phyloP scores from a whole-genome alignment of 2,888 invertebrate species.

The Tetanocera ferruginea region DNA sequence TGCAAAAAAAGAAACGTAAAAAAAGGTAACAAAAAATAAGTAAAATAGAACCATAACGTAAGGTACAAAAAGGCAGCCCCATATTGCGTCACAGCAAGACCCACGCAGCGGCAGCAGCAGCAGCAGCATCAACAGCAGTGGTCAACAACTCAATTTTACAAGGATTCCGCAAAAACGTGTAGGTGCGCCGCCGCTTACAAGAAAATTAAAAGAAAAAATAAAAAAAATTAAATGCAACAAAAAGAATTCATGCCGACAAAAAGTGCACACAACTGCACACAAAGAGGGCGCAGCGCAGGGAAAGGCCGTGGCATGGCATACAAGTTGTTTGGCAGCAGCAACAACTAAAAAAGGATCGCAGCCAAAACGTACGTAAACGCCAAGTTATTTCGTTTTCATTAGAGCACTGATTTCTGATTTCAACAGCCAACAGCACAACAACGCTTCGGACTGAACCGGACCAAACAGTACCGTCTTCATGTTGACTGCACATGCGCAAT shows the following conservation, averaged over 20 bases:
- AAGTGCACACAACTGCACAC: not conserved
- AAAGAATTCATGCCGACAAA: not conserved
- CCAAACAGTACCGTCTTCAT: not conserved
- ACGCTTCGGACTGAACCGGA: too few species aligned
- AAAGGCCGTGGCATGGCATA: not conserved
- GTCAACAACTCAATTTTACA: slow-evolving; percentile 20
- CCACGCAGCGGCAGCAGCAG: slow-evolving; percentile 13
- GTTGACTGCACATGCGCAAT: not conserved
- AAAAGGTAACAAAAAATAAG: not conserved
- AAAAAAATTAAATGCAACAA: not conserved
- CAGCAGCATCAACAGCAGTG: not conserved
- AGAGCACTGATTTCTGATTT: not conserved
- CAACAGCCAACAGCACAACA: too few species aligned
- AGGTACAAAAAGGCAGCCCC: not conserved
- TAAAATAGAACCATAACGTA: not conserved
- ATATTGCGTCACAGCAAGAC: slow-evolving; percentile 21
- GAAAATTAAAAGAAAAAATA: not conserved
- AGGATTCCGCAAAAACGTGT: not conserved
- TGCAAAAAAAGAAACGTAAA: not conserved
- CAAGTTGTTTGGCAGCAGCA: not conserved
- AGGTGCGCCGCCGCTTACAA: slow-evolving; percentile 16
- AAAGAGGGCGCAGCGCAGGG: not conserved
- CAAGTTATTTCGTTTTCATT: not conserved
- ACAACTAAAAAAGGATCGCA: not conserved
- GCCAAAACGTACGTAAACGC: not conserved